Evolutionary conservation across 2,888 invertebrate genomes (phyloP).

Genomic region (Diogma glabrata): DNA sequence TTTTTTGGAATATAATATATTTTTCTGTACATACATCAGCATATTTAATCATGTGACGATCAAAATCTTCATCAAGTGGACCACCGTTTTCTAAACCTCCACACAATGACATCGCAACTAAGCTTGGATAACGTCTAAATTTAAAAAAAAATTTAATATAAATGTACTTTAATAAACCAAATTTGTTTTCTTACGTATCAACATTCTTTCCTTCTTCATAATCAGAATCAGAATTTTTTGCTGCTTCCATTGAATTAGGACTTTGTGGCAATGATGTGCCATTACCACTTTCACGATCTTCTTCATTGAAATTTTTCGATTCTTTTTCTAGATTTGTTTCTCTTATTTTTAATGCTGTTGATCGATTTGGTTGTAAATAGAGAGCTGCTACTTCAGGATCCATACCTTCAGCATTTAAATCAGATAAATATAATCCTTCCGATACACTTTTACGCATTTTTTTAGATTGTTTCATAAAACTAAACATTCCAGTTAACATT

Average conservation of each 20-base stretch:
- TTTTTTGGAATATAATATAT: not conserved
- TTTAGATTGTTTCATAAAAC: slow-evolving; percentile 74
- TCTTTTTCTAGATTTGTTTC: not conserved
- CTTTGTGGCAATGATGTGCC: slow-evolving; percentile 92
- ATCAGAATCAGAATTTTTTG: slow-evolving; percentile 68
- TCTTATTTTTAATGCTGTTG: slow-evolving; percentile 14
- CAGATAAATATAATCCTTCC: slow-evolving; percentile 80
- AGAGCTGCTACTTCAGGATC: slow-evolving; percentile 87
- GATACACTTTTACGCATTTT: slow-evolving; percentile 45
- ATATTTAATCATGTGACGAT: slow-evolving; percentile 42
- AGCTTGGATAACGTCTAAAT: slow-evolving; percentile 29
- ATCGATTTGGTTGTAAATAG: slow-evolving; percentile 55
- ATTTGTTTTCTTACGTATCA: slow-evolving; percentile 38
- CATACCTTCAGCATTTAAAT: slow-evolving; percentile 76
- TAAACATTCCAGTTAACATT: slow-evolving; percentile 83
- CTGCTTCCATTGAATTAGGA: slow-evolving; percentile 76
- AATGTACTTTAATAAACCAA: not conserved
- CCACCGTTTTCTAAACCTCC: slow-evolving; percentile 51
- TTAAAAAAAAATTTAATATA: not conserved
- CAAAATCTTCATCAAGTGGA: slow-evolving; percentile 49
- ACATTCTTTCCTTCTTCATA: slow-evolving; percentile 62
- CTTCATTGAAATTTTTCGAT: slow-evolving; percentile 44
- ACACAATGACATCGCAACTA: slow-evolving; percentile 66
- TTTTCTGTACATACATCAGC: slow-evolving; percentile 35
- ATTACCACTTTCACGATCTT: slow-evolving; percentile 93